phyloP scores from a whole-genome alignment of 1,140 invertebrate genomes.

The Trichonephila inaurata region DNA sequence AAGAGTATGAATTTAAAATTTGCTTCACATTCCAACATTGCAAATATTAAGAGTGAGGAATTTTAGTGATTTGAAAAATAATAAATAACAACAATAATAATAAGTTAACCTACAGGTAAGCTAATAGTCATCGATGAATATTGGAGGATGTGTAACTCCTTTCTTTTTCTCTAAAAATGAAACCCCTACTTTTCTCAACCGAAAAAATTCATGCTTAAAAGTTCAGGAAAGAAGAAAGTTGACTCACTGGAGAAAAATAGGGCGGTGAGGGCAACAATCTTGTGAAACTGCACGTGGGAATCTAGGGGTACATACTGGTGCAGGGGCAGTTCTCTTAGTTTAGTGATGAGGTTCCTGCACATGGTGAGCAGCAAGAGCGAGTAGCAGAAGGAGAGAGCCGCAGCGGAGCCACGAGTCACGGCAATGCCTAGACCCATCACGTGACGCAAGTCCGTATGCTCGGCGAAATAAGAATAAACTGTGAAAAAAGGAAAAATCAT shows the following conservation, averaged over 20 bases:
- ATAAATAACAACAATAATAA: too few relatives aligned
- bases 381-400: slow-evolving; percentile 97
- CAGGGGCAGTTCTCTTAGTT: slow-evolving; percentile 97
- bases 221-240: background rate
- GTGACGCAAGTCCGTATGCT: slow-evolving; percentile 96
- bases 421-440: slow-evolving; percentile 99
- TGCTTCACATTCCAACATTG: too few relatives aligned
- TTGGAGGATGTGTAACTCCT: too few relatives aligned
- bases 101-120: too few relatives aligned
- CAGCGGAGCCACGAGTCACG: slow-evolving; percentile 97
- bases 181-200: too few relatives aligned
- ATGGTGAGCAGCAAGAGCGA: slow-evolving; percentile 96
- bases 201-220: too few relatives aligned
- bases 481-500: slow-evolving; percentile 4
- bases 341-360: slow-evolving; percentile 97
- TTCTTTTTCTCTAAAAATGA: too few relatives aligned
- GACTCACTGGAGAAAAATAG: slow-evolving; percentile 88
- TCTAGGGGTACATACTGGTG: slow-evolving; percentile 99
- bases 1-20: too few relatives aligned
- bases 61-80: too few relatives aligned
- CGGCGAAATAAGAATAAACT: slow-evolving; percentile 96
- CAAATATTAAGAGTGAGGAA: too few relatives aligned
- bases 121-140: too few relatives aligned
- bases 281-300: slow-evolving; percentile 99
- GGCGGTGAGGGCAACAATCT: slow-evolving; percentile 97